These are phyloP conservation scores for Drosophila mettleri DNA, from an alignment of 2,888 invertebrate species.

Conservation along the genomic window DNA sequence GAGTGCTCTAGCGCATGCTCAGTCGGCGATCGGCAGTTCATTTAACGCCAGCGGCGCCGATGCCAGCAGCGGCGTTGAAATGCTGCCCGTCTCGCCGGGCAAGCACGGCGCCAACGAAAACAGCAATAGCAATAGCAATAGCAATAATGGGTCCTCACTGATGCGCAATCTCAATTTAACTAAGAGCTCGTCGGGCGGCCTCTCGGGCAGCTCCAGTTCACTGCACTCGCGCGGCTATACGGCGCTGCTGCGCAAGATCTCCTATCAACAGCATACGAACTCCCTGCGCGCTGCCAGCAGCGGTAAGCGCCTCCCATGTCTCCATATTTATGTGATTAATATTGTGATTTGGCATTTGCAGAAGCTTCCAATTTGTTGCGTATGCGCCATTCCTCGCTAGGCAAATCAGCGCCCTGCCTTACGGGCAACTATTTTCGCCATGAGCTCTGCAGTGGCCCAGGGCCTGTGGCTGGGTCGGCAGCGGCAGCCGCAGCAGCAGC, in stretches of 20 bases:
- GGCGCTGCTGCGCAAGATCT: conserved; percentile 83
- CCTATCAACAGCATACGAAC: conserved; percentile 84
- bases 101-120: conserved; percentile 61
- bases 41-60: conserved; percentile 11
- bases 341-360: conserved; percentile 28
- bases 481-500: neutral
- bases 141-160: conserved; percentile 68
- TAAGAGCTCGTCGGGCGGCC: conserved; percentile 83
- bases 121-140: conserved; percentile 54
- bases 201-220: conserved; percentile 83
- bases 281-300: conserved; percentile 82
- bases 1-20: conserved; percentile 31
- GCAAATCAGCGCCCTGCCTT: conserved; percentile 97
- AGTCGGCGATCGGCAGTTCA: conserved; percentile 20
- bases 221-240: conserved; percentile 82
- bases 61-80: conserved; percentile 69
- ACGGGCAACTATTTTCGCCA: conserved; percentile 88
- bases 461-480: conserved; percentile 37
- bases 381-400: conserved; percentile 94
- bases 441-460: conserved; percentile 65
- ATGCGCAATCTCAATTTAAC: conserved; percentile 80
- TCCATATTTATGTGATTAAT: conserved; percentile 1
- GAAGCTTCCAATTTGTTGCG: conserved; percentile 91
- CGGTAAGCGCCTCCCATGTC: conserved; percentile 60
- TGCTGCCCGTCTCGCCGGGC: conserved; percentile 71